These are phyloP conservation scores for Morphnarchus princeps DNA, from an alignment of 2,113 vertebrate species.

Conservation along the genomic window DNA sequence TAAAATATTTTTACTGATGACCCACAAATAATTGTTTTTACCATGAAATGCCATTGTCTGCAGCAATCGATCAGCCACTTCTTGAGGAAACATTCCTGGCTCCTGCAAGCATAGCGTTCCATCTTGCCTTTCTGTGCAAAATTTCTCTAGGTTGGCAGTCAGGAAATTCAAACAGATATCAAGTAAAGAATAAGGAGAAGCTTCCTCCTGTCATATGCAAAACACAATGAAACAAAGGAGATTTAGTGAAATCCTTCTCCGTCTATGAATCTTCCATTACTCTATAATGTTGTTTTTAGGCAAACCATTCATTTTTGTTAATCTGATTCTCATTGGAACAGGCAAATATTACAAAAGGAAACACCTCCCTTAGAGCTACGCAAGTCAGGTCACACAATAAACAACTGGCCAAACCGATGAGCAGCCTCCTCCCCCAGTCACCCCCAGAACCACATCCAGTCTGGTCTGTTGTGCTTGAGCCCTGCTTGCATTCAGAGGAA, in stretches of 20 bases:
- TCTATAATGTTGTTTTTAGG: background rate
- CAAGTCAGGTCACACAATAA: background rate
- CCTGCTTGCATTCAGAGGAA: background rate
- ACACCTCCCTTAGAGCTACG: background rate
- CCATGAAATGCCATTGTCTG: constrained; percentile 94
- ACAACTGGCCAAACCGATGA: background rate
- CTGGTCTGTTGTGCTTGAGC: background rate
- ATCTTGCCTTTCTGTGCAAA: constrained; percentile 90
- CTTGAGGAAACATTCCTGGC: constrained; percentile 93
- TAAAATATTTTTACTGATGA: background rate
- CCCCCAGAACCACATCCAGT: background rate
- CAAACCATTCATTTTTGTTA: background rate
- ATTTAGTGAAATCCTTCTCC: background rate
- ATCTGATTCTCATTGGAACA: background rate
- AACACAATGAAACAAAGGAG: background rate
- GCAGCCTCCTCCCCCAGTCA: background rate
- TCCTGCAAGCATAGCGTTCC: constrained; percentile 91
- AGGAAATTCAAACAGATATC: constrained; percentile 93
- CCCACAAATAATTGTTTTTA: constrained; percentile 58
- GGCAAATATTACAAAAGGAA: background rate
- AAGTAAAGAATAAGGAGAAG: constrained; percentile 88
- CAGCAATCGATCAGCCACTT: constrained; percentile 93
- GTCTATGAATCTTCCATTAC: background rate
- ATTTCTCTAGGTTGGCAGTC: constrained; percentile 89
- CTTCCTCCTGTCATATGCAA: constrained; percentile 82